Conservation (phyloP, 2,888 invertebrate genomes). For the Epinotia demarniana region DNA sequence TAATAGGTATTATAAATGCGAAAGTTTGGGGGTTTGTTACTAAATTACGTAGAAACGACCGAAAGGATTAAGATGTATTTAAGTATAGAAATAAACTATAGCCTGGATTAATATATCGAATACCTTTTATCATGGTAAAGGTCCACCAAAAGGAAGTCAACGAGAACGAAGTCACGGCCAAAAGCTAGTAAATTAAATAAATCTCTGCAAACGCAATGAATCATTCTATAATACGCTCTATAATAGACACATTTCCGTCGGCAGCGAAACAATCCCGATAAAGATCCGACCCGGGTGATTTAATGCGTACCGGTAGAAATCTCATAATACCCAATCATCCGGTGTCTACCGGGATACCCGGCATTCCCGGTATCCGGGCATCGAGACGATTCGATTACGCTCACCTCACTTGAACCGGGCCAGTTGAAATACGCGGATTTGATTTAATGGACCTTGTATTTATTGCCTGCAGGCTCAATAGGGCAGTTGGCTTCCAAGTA, state of each 20-base stretch:
- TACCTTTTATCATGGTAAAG: no score
- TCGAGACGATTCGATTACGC: constrained; percentile 59
- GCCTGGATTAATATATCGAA: no score
- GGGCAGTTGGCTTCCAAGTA: constrained; percentile 19
- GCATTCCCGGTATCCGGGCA: constrained; percentile 49
- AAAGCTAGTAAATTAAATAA: background rate
- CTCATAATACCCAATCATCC: constrained; percentile 82
- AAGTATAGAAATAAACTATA: no score
- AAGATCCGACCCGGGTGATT: constrained; percentile 64
- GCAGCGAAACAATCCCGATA: constrained; percentile 49
- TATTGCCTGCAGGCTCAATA: constrained; percentile 1
- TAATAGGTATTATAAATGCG: no score
- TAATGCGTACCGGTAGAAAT: constrained; percentile 71
- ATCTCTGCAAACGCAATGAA: constrained; percentile 11
- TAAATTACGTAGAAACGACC: no score
- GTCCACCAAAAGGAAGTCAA: background rate
- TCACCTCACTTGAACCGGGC: constrained; percentile 49
- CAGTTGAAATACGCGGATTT: constrained; percentile 23
- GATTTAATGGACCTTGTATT: constrained; percentile 34
- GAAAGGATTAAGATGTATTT: no score
- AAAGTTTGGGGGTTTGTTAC: no score
- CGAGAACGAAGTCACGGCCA: background rate
- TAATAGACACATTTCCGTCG: constrained; percentile 58
- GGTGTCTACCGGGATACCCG: constrained; percentile 56
- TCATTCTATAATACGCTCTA: constrained; percentile 26